Evolutionary conservation across 1,140 invertebrate species (phyloP).

Genomic region (Drosophila arizonae): DNA sequence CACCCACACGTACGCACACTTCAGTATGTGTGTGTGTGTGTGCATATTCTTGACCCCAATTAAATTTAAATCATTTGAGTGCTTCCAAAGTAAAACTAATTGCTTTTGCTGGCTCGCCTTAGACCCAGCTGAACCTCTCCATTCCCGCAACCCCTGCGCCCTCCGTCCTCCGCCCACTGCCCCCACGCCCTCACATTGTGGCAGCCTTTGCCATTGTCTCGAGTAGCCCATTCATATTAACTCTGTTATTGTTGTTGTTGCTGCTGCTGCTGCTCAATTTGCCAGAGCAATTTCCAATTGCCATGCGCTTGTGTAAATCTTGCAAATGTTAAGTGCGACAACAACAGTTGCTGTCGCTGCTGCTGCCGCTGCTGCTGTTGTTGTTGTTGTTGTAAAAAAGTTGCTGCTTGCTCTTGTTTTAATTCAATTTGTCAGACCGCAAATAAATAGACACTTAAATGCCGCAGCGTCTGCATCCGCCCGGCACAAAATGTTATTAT

Average conservation of each 20-base stretch:
- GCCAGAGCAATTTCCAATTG: conserved; percentile 42
- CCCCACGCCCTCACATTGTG: background rate
- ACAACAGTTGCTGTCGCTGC: background rate
- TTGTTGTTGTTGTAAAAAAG: conserved; percentile 16
- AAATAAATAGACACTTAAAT: conserved; percentile 58
- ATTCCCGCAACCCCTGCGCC: background rate
- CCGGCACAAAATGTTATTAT: conserved; percentile 3
- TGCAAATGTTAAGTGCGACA: conserved; percentile 30
- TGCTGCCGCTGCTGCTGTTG: background rate
- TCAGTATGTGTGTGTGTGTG: background rate
- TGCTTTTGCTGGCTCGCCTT: conserved; percentile 50
- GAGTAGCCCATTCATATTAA: conserved; percentile 35
- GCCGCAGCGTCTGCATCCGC: conserved; percentile 55
- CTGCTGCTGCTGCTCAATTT: conserved; percentile 32
- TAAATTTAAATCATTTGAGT: conserved; percentile 79
- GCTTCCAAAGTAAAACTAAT: conserved; percentile 73
- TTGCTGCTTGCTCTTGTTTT: conserved; percentile 50
- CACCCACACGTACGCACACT: conserved; percentile 13
- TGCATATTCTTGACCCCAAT: conserved; percentile 70
- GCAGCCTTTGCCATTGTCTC: conserved; percentile 20
- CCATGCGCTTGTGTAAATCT: conserved; percentile 33
- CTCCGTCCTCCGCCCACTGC: background rate
- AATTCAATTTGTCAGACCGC: conserved; percentile 74
- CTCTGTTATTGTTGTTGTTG: background rate
- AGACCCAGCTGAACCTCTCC: no score